A percentile compares a stretch with the other conserved stretches of the same genome.
These are phyloP conservation scores for Machaerirhynchus nigripectus DNA, from an alignment of 2,113 vertebrate genomes.

Conservation along the genomic window DNA sequence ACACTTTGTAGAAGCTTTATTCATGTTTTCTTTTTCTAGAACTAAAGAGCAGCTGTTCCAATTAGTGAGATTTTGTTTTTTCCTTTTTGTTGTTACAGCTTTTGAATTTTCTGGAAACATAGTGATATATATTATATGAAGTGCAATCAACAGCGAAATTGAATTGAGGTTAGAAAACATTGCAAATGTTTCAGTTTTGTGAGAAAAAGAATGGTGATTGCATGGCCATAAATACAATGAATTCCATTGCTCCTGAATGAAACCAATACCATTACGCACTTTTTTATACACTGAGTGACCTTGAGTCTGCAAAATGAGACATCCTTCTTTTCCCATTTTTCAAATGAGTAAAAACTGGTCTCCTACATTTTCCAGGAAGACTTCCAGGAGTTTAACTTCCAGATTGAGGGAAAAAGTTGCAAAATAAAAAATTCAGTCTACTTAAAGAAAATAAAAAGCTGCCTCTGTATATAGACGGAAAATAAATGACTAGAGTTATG, in stretches of 20 bases:
- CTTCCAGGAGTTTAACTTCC: not conserved
- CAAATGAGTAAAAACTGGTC: not conserved
- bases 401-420: accelerated
- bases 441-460: not conserved
- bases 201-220: not conserved
- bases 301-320: not conserved
- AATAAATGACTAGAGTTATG: not conserved
- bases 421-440: not conserved
- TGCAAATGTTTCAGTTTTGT: not conserved
- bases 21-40: not conserved
- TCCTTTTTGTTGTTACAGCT: not conserved
- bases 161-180: not conserved
- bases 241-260: not conserved
- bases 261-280: not conserved
- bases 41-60: not conserved
- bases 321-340: not conserved
- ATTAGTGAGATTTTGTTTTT: not conserved
- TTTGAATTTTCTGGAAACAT: not conserved
- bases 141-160: not conserved
- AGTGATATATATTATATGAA: not conserved
- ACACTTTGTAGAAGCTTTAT: not conserved
- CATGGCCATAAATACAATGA: not conserved
- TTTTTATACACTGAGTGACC: not conserved
- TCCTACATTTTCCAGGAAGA: not conserved
- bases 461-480: not conserved